Conservation (phyloP, 2,113 vertebrate species). For the Xiphophorus maculatus region DNA sequence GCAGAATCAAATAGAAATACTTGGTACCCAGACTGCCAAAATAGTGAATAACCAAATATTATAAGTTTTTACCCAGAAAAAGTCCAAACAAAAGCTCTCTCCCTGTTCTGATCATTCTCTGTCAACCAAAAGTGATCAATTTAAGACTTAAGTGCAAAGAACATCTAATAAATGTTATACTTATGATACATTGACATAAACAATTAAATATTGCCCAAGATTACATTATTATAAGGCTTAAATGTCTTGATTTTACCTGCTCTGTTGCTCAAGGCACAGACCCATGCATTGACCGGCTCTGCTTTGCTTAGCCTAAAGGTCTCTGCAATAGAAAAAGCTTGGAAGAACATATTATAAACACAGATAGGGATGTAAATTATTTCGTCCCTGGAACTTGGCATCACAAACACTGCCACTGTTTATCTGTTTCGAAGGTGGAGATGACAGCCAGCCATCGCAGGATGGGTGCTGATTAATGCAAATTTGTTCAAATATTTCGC, state of each 20-base stretch:
- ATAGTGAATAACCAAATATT: neutral
- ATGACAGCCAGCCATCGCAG: neutral
- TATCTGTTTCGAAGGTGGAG: constrained; percentile 2
- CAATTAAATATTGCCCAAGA: neutral
- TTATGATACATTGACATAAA: neutral
- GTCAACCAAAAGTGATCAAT: constrained; percentile 11
- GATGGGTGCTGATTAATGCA: neutral
- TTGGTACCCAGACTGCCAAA: neutral
- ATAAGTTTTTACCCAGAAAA: constrained; percentile 37
- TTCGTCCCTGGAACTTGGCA: constrained; percentile 14
- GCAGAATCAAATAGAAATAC: neutral
- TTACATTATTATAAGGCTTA: neutral
- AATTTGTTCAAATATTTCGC: neutral
- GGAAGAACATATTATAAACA: constrained; percentile 28
- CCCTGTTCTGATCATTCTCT: constrained; percentile 31
- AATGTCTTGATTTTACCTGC: constrained; percentile 35
- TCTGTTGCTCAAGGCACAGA: neutral
- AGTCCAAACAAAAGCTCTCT: constrained; percentile 24
- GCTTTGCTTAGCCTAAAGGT: constrained; percentile 39
- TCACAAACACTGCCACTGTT: constrained; percentile 27
- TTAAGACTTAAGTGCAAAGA: neutral
- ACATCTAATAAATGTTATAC: neutral
- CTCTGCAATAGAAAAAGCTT: neutral
- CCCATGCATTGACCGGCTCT: constrained; percentile 18
- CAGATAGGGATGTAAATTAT: constrained; percentile 70